A percentile compares a stretch with the other conserved stretches of the same genome.
These are phyloP conservation scores for Sebastes diaconus DNA, from an alignment of 2,797 vertebrate species.

Conservation along the genomic window DNA sequence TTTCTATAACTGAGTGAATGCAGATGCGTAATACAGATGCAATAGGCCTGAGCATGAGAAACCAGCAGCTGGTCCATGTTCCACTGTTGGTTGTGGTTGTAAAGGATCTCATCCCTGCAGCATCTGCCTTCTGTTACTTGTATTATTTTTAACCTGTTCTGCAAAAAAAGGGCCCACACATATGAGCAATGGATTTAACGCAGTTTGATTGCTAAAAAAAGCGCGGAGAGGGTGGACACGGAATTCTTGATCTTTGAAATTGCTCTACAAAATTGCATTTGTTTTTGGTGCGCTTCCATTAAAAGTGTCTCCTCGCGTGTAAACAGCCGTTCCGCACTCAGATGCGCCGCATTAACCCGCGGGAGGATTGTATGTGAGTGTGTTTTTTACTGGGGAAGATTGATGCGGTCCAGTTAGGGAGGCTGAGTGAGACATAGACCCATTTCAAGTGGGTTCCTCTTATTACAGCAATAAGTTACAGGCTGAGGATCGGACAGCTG, in stretches of 20 bases:
- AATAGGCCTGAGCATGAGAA: slow-evolving; percentile 25
- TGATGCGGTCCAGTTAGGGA: slow-evolving; percentile 99
- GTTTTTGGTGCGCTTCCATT: slow-evolving; percentile 99
- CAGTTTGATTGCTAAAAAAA: slow-evolving; percentile 75
- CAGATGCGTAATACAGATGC: slow-evolving; percentile 46
- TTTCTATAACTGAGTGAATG: slow-evolving; percentile 94
- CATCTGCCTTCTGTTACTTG: slow-evolving; percentile 32
- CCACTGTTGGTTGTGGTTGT: slow-evolving; percentile 21
- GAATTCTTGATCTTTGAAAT: slow-evolving; percentile 88
- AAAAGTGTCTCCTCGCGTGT: slow-evolving; percentile 99
- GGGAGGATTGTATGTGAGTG: slow-evolving; percentile 95
- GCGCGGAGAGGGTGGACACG: slow-evolving; percentile 70
- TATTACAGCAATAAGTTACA: slow-evolving; percentile 75
- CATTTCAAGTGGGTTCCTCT: slow-evolving; percentile 77
- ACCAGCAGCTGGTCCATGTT: slow-evolving; percentile 19
- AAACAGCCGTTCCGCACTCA: slow-evolving; percentile 99
- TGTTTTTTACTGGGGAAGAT: slow-evolving; percentile 97
- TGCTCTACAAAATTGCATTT: slow-evolving; percentile 97
- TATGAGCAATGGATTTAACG: slow-evolving; percentile 77
- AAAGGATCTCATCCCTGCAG: slow-evolving; percentile 34
- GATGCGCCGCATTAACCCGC: slow-evolving; percentile 99
- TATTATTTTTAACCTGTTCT: slow-evolving; percentile 48
- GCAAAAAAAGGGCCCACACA: slow-evolving; percentile 22
- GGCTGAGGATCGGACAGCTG: slow-evolving; percentile 60
- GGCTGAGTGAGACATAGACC: slow-evolving; percentile 94